Evolutionary conservation across 2,797 vertebrate species (phyloP).

Genomic region (Bradypodion pumilum): DNA sequence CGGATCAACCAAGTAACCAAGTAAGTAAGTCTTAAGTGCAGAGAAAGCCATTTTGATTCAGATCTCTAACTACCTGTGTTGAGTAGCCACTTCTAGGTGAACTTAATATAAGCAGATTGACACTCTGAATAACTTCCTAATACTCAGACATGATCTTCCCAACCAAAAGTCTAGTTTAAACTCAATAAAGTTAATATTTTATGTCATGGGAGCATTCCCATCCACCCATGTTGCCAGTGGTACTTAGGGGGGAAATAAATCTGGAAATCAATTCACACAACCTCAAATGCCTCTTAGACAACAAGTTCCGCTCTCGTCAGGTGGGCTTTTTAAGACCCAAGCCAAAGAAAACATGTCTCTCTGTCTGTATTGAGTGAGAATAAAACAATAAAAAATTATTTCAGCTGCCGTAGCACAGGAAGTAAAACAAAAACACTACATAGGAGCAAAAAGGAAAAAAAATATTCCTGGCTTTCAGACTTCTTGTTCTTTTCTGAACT

Average conservation of each 20-base stretch:
- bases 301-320: conserved; percentile 53
- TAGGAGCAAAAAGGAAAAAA: conserved; percentile 58
- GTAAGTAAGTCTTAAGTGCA: conserved; percentile 7
- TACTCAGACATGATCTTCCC: neutral
- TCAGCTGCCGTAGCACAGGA: conserved; percentile 71
- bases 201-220: conserved; percentile 20
- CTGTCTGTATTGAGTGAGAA: conserved; percentile 50
- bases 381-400: conserved; percentile 75
- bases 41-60: conserved; percentile 14
- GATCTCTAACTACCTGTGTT: conserved; percentile 17
- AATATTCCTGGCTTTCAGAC: conserved; percentile 42
- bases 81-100: conserved; percentile 16
- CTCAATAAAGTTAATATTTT: conserved; percentile 34
- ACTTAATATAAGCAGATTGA: conserved; percentile 16
- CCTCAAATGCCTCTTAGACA: conserved; percentile 53
- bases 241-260: conserved; percentile 43
- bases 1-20: no score
- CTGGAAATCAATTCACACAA: conserved; percentile 44
- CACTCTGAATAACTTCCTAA: conserved; percentile 25
- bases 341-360: conserved; percentile 66
- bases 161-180: conserved; percentile 22
- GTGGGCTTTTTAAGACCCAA: conserved; percentile 53
- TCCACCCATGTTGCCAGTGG: no score
- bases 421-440: conserved; percentile 69
- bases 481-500: conserved; percentile 3